Conservation (phyloP, 2,797 vertebrate species). For the Melanitta fusca region DNA sequence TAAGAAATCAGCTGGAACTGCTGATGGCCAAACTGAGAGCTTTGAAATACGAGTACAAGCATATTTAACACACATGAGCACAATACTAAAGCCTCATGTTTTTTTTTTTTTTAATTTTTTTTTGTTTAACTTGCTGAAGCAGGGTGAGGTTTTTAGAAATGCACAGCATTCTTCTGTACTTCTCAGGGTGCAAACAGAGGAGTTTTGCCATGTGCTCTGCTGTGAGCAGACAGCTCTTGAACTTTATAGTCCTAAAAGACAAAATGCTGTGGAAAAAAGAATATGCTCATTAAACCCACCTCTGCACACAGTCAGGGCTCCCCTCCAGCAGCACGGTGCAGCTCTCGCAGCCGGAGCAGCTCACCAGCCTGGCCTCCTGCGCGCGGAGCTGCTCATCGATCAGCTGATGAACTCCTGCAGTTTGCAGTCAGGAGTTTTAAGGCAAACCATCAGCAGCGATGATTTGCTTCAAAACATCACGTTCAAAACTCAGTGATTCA, state of each 20-base stretch:
- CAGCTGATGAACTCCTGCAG: background rate
- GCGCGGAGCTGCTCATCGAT: background rate
- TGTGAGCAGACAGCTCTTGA: background rate
- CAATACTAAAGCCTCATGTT: background rate
- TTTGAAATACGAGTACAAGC: background rate
- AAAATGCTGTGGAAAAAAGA: background rate
- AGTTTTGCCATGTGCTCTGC: background rate
- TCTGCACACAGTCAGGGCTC: background rate
- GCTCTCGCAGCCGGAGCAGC: background rate
- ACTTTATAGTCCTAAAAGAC: background rate
- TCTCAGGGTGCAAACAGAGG: background rate
- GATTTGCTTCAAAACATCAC: background rate
- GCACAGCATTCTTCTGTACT: background rate
- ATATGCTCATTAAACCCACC: background rate
- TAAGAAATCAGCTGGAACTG: background rate
- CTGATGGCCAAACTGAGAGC: background rate
- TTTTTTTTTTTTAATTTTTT: background rate
- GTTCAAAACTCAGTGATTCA: background rate
- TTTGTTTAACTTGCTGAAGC: background rate
- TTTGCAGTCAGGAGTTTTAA: background rate
- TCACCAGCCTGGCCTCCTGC: no score
- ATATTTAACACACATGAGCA: background rate
- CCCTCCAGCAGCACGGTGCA: background rate
- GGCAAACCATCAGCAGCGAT: background rate
- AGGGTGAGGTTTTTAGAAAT: background rate